Evolutionary conservation across 2,797 vertebrate species (phyloP).

Genomic region (Acomys russatus): DNA sequence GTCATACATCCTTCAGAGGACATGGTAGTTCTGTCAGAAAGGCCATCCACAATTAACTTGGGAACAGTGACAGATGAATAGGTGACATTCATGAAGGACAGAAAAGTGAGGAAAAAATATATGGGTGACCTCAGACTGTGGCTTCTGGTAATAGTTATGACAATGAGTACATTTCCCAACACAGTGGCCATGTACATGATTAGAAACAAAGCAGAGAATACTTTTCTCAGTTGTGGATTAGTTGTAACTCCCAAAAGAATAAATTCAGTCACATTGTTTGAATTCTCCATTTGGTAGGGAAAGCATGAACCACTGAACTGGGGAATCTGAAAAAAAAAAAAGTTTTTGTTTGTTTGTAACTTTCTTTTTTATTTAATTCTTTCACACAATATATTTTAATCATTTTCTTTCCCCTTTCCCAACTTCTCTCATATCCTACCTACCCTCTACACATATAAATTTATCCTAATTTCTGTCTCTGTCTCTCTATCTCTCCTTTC

Average conservation of each 20-base stretch:
- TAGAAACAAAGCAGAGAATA: conserved; percentile 70
- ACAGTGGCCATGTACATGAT: conserved; percentile 67
- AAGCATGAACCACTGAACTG: neutral
- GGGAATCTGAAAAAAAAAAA: neutral
- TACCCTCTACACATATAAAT: neutral
- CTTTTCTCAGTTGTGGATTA: neutral
- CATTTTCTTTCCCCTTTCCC: too few relatives aligned
- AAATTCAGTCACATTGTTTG: neutral
- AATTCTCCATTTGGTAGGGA: neutral
- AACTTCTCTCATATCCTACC: neutral
- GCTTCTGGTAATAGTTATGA: conserved; percentile 56
- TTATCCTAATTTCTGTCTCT: neutral
- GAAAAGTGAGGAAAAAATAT: conserved; percentile 77
- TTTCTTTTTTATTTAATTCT: neutral
- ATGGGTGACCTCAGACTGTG: conserved; percentile 70
- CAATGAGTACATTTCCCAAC: conserved; percentile 71
- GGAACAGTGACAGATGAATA: conserved; percentile 72
- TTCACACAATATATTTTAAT: too few relatives aligned
- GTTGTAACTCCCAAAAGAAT: conserved; percentile 72
- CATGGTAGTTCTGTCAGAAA: conserved; percentile 54
- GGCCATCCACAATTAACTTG: conserved; percentile 70
- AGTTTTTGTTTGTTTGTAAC: neutral
- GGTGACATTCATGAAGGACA: conserved; percentile 66
- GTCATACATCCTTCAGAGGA: conserved; percentile 58
- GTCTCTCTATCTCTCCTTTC: neutral